Evolutionary conservation across 2,113 vertebrate genomes (phyloP), one percentile per base, ranked within the genome.

Genomic region (Tretioscincus oriximinensis): DNA sequence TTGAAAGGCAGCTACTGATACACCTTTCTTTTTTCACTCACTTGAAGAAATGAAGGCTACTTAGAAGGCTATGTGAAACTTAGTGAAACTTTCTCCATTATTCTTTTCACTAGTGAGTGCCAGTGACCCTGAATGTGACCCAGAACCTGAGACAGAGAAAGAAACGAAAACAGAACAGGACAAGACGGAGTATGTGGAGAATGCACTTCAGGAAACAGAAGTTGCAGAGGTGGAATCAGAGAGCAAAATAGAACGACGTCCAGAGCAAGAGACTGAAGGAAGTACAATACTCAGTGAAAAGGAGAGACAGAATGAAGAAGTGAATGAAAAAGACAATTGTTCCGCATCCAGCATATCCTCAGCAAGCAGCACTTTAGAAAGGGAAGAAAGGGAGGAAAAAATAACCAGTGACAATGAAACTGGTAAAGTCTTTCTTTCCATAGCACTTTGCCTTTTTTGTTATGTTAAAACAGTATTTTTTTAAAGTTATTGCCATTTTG

Each of bases 291-390:
- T 99, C 90, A 99, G 98, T 77, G 98, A 99, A 92, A 99, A 99
- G 87, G 98, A 99, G 91, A 96, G 96, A 87, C 96, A 98, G 93
- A 99, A 98, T 68, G 98, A 98, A 93, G 98, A 98, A 88, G 95
- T 99, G 93, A 99, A 99, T 35, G 98, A 99, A 91, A 98, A 99
- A 87, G 98, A 99, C 94, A 99, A 98, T 95, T 99, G 98, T 90
- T 99, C 98, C 0, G 97, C 98, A 63, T 99, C 98, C 92, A 99
- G 98, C 95, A 97, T 99, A 95, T 99, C 98, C 0, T 99, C 98
- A 73, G 96, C 97, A 82, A 99, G 97, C 92, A 99, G 98, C 96
- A 99, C 98, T 60, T 95, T 99, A 94, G 98, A 99, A 92, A 96
- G 98, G 91, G 97, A 99, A 90, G 97, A 99, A 91, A 96, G 97